phyloP scores from a whole-genome alignment of 2,113 vertebrate genomes.

The Heloderma charlesbogerti region DNA sequence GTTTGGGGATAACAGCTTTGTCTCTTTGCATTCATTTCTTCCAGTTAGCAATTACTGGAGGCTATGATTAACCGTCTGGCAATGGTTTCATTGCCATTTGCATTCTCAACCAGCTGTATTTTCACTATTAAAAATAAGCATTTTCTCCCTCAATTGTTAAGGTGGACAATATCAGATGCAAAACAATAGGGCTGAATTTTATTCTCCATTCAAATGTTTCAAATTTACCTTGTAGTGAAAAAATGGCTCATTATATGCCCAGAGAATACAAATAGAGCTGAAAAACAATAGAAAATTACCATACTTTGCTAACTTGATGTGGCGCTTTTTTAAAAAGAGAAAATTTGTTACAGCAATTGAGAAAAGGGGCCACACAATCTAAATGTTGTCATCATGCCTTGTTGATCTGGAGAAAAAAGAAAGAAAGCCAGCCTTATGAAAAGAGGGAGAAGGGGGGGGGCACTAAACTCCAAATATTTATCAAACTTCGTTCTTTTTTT shows the following conservation, averaged over 20 bases:
- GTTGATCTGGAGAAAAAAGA: not conserved
- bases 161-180: slow-evolving; percentile 41
- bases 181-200: slow-evolving; percentile 33
- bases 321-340: not conserved
- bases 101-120: slow-evolving; percentile 42
- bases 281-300: slow-evolving; percentile 17
- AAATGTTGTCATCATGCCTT: slow-evolving; percentile 41
- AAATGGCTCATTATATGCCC: slow-evolving; percentile 49
- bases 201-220: slow-evolving; percentile 52
- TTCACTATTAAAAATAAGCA: slow-evolving; percentile 59
- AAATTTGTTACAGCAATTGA: slow-evolving; percentile 38
- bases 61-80: slow-evolving; percentile 20
- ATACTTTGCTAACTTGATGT: slow-evolving; percentile 7
- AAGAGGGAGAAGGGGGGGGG: not conserved
- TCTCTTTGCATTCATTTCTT: slow-evolving; percentile 26
- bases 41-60: slow-evolving; percentile 37
- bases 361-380: slow-evolving; percentile 17
- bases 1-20: slow-evolving; percentile 28
- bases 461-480: slow-evolving; percentile 39
- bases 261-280: slow-evolving; percentile 38
- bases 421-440: slow-evolving; percentile 11
- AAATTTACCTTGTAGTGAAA: slow-evolving; percentile 45
- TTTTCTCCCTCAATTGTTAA: slow-evolving; percentile 41
- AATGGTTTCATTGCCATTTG: slow-evolving; percentile 27
- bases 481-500: slow-evolving; percentile 52